Evolutionary conservation across 2,888 invertebrate genomes (phyloP).

Genomic region (Ypsolopha sequella): DNA sequence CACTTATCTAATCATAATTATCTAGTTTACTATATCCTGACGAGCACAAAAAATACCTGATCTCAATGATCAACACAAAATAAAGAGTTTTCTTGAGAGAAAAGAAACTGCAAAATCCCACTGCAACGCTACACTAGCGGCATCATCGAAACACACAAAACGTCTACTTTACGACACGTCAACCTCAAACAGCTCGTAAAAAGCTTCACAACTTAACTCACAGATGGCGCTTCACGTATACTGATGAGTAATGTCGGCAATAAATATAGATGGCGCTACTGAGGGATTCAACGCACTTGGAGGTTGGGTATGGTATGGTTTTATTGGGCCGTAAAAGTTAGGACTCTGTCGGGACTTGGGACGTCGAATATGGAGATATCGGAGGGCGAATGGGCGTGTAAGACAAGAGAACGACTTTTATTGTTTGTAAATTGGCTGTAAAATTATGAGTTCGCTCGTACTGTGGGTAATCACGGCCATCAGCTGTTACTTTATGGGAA

Average conservation of each 20-base stretch:
- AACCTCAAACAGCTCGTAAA: conserved; percentile 58
- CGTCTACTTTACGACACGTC: conserved; percentile 57
- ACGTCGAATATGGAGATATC: conserved; percentile 63
- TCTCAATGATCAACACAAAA: not conserved
- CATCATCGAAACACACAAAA: conserved; percentile 55
- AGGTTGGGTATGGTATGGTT: conserved; percentile 50
- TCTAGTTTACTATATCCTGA: too few species aligned
- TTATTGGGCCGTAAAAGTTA: conserved; percentile 69
- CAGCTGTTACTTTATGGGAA: conserved; percentile 64
- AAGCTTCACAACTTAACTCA: conserved; percentile 44
- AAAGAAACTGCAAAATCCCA: conserved; percentile 9
- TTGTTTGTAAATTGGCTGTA: conserved; percentile 73
- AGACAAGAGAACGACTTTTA: conserved; percentile 68
- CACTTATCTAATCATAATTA: too few species aligned
- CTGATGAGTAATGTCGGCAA: not conserved
- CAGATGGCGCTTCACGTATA: conserved; percentile 49
- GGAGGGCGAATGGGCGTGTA: conserved; percentile 62
- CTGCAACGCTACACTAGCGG: conserved; percentile 53
- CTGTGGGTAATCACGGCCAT: conserved; percentile 62
- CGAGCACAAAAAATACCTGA: too few species aligned
- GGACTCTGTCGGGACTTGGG: conserved; percentile 22
- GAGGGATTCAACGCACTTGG: not conserved
- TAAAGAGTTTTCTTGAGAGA: not conserved
- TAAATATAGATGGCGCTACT: conserved; percentile 3
- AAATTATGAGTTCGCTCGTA: conserved; percentile 67